Evolutionary conservation across 1,140 invertebrate genomes (phyloP).

Genomic region (Apis dorsata): DNA sequence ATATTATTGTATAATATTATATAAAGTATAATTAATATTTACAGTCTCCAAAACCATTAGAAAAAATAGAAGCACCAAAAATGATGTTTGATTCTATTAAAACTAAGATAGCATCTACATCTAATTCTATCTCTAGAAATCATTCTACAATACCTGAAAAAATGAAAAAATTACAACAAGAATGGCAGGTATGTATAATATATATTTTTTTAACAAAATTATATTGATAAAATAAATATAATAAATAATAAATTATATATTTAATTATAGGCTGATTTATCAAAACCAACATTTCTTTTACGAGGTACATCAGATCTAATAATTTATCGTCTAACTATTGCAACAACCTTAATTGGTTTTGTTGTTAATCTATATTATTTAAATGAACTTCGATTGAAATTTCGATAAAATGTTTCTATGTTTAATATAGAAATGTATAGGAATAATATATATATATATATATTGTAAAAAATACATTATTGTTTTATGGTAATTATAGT

Average conservation of each 20-base stretch:
- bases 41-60: constrained; percentile 59
- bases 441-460: not conserved
- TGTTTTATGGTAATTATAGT: not conserved
- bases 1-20: not conserved
- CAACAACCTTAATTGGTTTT: not conserved
- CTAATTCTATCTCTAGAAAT: not conserved
- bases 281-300: constrained; percentile 77
- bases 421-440: constrained; percentile 9
- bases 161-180: constrained; percentile 36
- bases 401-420: not conserved
- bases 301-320: constrained; percentile 78
- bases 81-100: constrained; percentile 62
- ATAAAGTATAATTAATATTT: not conserved
- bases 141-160: constrained; percentile 32
- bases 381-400: not conserved
- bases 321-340: constrained; percentile 75
- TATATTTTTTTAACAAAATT: not conserved
- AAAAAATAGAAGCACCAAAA: constrained; percentile 56
- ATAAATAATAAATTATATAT: constrained; percentile 3
- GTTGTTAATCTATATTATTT: not conserved
- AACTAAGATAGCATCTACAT: constrained; percentile 50
- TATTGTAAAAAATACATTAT: not conserved
- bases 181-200: constrained; percentile 57
- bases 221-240: not conserved
- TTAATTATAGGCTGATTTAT: constrained; percentile 74